Base-by-base conservation (phyloP, 2,113 vertebrate genomes). In the Saimiri boliviensis region DNA sequence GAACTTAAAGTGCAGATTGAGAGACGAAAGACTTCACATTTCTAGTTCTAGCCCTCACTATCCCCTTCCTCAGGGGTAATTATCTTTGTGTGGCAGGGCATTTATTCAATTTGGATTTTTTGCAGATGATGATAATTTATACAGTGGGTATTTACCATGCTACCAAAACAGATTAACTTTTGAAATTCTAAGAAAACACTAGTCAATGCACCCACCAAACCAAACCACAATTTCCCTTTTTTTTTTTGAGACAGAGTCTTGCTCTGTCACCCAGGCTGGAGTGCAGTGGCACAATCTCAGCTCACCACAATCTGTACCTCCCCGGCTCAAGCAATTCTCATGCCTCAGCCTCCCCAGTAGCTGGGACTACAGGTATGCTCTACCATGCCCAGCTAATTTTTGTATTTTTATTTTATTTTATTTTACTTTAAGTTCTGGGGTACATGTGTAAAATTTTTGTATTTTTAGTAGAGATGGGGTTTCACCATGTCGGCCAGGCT, bases 141-240 rank as follows among this genome's bases (percentile, higher is more conserved):
- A 47, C 2, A 86, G n/a, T 8, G 20, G 58, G 10, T 58, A 58
- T 63, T 81, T 49, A 66, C 4, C 45, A 86, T 82, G 30, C 68
- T 52, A 32, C 66, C 21, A 52, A 47, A 83, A 56, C 37, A 82
- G 40, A 66, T 60, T 58, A 56, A 37, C 42, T 80, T 82, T n/a
- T 49, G 40, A 93, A 68, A 1, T 77, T 40, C 45, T 84, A 42
- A 68, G 49, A 77, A 91, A 83, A 54, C 49, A 77, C 7, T 32
- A 13, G 25, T 74, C 47, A 80, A 25, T 80, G 76, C 0, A 58
- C 25, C 21, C 93, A 6, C 63, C 74, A 95, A 91, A 6, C 63
- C 68, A 96, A 91, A 56, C 11, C 54, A 92, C 25, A 83, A 30
- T 83, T 93, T 86, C n/a, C 14, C 89, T 52, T 89, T 93, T 68